These are phyloP conservation scores for Beris morrisii DNA, from an alignment of 2,888 invertebrate species.

Conservation along the genomic window DNA sequence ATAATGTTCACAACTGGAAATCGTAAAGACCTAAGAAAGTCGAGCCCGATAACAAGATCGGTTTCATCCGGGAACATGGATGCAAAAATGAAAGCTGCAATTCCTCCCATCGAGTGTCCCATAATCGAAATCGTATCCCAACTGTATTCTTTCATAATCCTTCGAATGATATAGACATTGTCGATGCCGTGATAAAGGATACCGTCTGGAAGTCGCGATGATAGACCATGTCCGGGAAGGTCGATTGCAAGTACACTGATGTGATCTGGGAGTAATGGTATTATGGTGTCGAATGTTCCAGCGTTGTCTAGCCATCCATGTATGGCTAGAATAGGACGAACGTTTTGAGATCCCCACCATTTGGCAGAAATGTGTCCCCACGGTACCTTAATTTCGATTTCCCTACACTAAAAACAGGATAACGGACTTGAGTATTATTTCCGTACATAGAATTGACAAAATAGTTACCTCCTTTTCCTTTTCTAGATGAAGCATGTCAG, in stretches of 20 bases:
- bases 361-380: constrained; percentile 72
- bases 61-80: constrained; percentile 59
- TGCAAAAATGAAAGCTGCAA: constrained; percentile 64
- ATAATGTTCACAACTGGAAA: constrained; percentile 47
- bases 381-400: constrained; percentile 67
- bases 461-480: too few species aligned
- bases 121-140: constrained; percentile 71
- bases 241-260: constrained; percentile 65
- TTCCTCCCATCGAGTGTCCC: constrained; percentile 71
- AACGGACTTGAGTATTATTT: too few species aligned
- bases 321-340: constrained; percentile 47
- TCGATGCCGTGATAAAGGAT: constrained; percentile 54
- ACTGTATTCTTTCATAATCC: constrained; percentile 65
- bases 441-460: too few species aligned
- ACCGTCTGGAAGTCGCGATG: constrained; percentile 64
- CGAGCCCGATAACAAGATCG: constrained; percentile 53
- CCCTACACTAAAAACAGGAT: constrained; percentile 56
- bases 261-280: constrained; percentile 44
- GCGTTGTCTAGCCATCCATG: constrained; percentile 79
- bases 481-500: too few species aligned
- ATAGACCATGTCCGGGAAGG: constrained; percentile 59
- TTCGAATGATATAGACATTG: constrained; percentile 59
- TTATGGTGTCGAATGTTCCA: constrained; percentile 70
- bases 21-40: constrained; percentile 52
- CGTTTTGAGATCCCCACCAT: constrained; percentile 68